Base-by-base conservation (phyloP, 2,888 invertebrate genomes). In the Hemaris fuciformis region DNA sequence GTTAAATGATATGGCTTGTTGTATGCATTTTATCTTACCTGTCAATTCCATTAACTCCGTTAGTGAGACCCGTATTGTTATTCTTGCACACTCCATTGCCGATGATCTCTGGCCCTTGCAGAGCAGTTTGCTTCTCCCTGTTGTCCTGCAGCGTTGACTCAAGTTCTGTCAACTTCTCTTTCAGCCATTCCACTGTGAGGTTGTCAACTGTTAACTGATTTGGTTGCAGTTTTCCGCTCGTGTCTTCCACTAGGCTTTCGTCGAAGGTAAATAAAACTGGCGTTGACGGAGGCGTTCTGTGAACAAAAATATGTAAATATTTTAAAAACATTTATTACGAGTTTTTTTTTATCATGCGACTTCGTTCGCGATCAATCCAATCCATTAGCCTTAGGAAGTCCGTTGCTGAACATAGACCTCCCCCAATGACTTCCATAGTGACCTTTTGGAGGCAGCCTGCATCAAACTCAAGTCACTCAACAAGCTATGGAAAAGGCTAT, bases 181-280 rank as follows among this genome's bases (percentile, higher is more conserved):
- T 94, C 62, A 99, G 88, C 96, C 97, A 97, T 77, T 98, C 98
- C 42, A 97, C 96, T 0, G 98, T 99, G 31, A 98, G 94, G 85
- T 98, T 98, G 85, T 99, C 98, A 0, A 98, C 97, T 0, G 98
- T 97, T 68, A 99, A 84, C 79, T 96, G 96, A 88, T 97, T 97
- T n/a, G 97, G 96, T 75, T 96, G 94, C 58, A 98, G 93, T 84
- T 96, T 97, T 7, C 98, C 98, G 59, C 96, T 96, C 60, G 97
- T 97, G 75, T 98, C 97, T 77, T 98, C 97, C 38, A 98, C 96
- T 64, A 98, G 93, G 72, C 95, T 96, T 76, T 97, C 96, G 85
- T 98, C 98, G 85, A 98, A 98, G 60, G 95, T 95, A 80, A 98
- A 98, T 67, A 95, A 94, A 56, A 96, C 91, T 22, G 96, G 96